Evolutionary conservation across 2,113 vertebrate genomes (phyloP), one percentile per base, ranked within the genome.

Genomic region (Triplophysa tibetana): DNA sequence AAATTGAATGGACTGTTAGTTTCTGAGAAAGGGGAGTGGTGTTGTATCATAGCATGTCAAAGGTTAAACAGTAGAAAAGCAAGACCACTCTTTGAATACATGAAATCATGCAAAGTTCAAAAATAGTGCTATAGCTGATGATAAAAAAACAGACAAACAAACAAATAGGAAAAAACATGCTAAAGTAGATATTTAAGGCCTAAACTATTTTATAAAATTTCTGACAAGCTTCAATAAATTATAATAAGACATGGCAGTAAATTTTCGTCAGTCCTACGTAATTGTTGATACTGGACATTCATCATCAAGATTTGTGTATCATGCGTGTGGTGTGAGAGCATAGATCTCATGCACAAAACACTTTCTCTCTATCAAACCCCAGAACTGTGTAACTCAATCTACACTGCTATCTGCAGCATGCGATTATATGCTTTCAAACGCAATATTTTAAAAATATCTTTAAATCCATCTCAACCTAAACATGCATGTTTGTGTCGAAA

Each of bases 1-100:
- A 81, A 81, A 62, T 79, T 80, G 90, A 90, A 88, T 66, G 85
- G 79, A 81, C 77, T 70, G 76, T 83, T 80, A 50, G 38, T 78
- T 68, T 86, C 63, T 69, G 66, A 68, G 82, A 70, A 79, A 76
- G 76, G 41, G 38, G 52, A 7, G 63, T 70, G 41, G 80, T 66
- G 81, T 33, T 68, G 19, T 60, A 38, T 21, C 54, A 24, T 13
- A 67, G 41, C 72, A 78, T 81, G 79, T 74, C 72, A 26, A 58
- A 73, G 61, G 45, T 73, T 54, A 41, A 62, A 43, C 50, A 45
- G n/a, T 8, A 80, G 41, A 77, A 76, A 80, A 52, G 76, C 63
- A 74, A 41, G 17, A 64, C 24, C 19, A 29, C 26, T 83, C 16
- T 69, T 56, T 64, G 72, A 78, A 61, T 70, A 41, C 67, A 63